Evolutionary conservation across 2,113 vertebrate species (phyloP).

Genomic region (Pluvialis apricaria): DNA sequence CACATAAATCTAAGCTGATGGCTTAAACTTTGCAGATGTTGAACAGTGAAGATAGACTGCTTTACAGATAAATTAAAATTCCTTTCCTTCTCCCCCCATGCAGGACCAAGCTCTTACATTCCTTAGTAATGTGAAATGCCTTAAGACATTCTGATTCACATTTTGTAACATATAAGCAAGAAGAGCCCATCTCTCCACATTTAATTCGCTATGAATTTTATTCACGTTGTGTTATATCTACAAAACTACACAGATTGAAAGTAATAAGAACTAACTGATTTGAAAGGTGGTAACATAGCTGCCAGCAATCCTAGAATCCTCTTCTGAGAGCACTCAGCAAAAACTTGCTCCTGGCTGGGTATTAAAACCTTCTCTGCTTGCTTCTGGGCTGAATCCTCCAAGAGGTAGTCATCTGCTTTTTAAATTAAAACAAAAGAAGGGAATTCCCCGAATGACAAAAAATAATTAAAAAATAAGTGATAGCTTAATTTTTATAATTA

Average conservation of each 20-base stretch:
- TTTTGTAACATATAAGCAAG: neutral
- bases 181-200: neutral
- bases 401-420: constrained; percentile 50
- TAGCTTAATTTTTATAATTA: neutral
- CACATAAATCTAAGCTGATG: neutral
- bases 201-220: neutral
- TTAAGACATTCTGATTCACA: neutral
- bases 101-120: neutral
- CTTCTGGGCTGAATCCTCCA: constrained; percentile 60
- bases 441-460: neutral
- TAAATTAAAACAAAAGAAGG: neutral
- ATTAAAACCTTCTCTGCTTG: constrained; percentile 72
- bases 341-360: constrained; percentile 88
- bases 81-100: neutral
- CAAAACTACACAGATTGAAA: neutral
- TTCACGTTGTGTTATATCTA: neutral
- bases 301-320: constrained; percentile 93
- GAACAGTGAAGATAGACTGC: neutral
- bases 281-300: constrained; percentile 91
- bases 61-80: neutral
- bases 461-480: neutral
- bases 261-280: constrained; percentile 77
- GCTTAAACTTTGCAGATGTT: neutral
- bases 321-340: constrained; percentile 96
- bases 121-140: neutral